Conservation (phyloP, 2,888 invertebrate genomes). For the Kuschelorhynchus macadamiae region DNA sequence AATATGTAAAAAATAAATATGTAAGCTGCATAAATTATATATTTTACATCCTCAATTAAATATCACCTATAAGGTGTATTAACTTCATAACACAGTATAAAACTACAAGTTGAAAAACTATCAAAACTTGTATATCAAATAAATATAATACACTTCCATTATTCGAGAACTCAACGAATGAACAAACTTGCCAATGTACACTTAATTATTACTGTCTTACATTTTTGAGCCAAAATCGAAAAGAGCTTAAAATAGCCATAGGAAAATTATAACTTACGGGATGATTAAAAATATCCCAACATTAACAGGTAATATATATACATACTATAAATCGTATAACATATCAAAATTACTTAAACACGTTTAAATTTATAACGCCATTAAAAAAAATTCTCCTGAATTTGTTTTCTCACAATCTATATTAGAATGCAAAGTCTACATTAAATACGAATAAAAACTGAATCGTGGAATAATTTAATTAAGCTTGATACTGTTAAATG, state of each 20-base stretch:
- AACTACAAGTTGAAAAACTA: slow-evolving; percentile 58
- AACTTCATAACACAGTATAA: slow-evolving; percentile 58
- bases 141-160: slow-evolving; percentile 37
- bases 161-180: slow-evolving; percentile 3
- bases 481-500: too few relatives aligned
- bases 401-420: too few relatives aligned
- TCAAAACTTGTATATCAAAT: slow-evolving; percentile 50
- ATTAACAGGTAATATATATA: too few relatives aligned
- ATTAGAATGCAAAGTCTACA: too few relatives aligned
- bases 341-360: too few relatives aligned
- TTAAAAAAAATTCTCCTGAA: too few relatives aligned
- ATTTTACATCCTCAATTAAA: slow-evolving; percentile 51
- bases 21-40: slow-evolving; percentile 52
- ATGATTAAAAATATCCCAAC: too few relatives aligned
- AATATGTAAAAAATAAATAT: too few relatives aligned
- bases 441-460: too few relatives aligned
- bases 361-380: too few relatives aligned
- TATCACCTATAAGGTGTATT: slow-evolving; percentile 60
- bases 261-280: slow-evolving; percentile 21
- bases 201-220: slow-evolving; percentile 23
- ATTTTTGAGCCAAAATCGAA: slow-evolving; percentile 30
- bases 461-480: too few relatives aligned
- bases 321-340: too few relatives aligned
- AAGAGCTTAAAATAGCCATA: background rate
- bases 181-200: slow-evolving; percentile 27